Evolutionary conservation across 2,113 vertebrate species (phyloP).

Genomic region (Furnarius figulus): DNA sequence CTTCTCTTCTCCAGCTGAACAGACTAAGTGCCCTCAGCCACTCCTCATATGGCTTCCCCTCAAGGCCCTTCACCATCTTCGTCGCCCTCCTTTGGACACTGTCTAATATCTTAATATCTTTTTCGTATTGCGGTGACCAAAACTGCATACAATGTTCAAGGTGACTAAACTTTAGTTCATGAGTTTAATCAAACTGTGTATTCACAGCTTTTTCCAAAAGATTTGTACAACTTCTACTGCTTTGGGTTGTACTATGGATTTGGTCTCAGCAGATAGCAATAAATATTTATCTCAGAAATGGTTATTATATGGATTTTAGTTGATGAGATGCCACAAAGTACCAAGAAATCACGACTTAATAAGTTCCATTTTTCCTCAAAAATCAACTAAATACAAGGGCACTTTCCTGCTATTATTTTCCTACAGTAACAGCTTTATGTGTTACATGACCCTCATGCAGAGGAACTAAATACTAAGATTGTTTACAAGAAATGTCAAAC

Average conservation of each 20-base stretch:
- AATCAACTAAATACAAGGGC: conserved; percentile 1
- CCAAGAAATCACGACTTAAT: not conserved
- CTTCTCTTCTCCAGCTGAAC: too few relatives aligned
- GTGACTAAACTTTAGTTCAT: conserved; percentile 49
- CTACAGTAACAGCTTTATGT: not conserved
- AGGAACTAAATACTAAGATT: not conserved
- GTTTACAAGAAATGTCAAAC: not conserved
- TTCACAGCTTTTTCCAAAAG: not conserved
- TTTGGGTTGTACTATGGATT: conserved; percentile 37
- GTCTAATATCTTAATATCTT: too few relatives aligned
- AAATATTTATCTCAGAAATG: conserved; percentile 18
- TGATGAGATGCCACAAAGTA: not conserved
- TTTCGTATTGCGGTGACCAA: too few relatives aligned
- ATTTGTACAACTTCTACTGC: not conserved
- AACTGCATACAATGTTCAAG: too few relatives aligned
- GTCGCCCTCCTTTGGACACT: too few relatives aligned
- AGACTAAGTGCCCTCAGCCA: too few relatives aligned
- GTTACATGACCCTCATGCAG: not conserved
- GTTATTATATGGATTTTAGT: conserved; percentile 28
- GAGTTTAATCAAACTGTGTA: not conserved
- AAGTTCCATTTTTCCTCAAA: conserved; percentile 42
- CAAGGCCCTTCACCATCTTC: too few relatives aligned
- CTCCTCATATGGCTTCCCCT: too few relatives aligned
- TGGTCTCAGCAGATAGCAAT: conserved; percentile 35
- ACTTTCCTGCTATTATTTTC: not conserved